Percentiles rank a stretch among this genome's conserved stretches.
Evolutionary conservation across 2,797 vertebrate species (phyloP).

Genomic region (Scomberomorus guttatus): DNA sequence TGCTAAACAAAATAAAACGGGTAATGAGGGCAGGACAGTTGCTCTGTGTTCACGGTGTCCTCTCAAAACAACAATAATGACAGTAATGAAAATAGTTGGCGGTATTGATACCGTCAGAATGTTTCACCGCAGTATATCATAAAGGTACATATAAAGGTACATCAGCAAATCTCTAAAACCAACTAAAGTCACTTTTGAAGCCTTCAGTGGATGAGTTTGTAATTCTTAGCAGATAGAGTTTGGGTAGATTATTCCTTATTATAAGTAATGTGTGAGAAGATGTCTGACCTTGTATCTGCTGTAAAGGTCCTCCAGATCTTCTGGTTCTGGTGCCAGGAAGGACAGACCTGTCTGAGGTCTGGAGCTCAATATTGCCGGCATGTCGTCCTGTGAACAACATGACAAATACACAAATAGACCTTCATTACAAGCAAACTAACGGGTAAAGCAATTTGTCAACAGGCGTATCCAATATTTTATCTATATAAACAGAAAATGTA

Average conservation of each 20-base stretch:
- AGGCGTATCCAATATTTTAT: not conserved
- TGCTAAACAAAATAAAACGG: no score
- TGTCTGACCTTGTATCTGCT: slow-evolving; percentile 92
- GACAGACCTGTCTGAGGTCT: slow-evolving; percentile 91
- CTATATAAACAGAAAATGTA: not conserved
- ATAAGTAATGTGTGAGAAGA: not conserved
- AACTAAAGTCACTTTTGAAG: no score
- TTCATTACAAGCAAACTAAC: not conserved
- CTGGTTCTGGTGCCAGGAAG: slow-evolving; percentile 93
- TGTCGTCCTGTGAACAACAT: slow-evolving; percentile 86
- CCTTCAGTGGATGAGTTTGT: not conserved
- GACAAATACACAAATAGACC: slow-evolving; percentile 1
- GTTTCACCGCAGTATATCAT: no score
- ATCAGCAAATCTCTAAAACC: not conserved
- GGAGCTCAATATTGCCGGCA: slow-evolving; percentile 87
- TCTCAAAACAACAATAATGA: not conserved
- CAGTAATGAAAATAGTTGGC: no score
- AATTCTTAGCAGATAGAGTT: not conserved
- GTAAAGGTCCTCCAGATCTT: slow-evolving; percentile 95
- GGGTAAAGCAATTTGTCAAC: not conserved
- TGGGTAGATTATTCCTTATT: not conserved
- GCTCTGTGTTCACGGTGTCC: not conserved
- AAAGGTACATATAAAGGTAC: no score
- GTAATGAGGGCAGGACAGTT: no score
- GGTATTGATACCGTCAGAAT: no score